phyloP scores from a whole-genome alignment of 2,797 vertebrate species.

The Eulemur coronatus region DNA sequence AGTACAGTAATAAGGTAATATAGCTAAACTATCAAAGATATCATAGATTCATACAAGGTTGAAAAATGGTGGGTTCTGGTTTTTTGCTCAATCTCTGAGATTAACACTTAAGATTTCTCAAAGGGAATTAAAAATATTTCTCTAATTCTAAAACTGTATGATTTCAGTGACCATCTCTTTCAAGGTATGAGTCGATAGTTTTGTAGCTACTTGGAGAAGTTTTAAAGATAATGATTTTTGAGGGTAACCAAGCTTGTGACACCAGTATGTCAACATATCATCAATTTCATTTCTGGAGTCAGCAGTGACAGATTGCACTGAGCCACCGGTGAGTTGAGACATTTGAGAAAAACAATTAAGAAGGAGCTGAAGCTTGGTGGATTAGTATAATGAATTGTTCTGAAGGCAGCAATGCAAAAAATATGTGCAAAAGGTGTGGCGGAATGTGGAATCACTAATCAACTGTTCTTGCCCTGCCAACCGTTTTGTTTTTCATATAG shows the following conservation, averaged over 20 bases:
- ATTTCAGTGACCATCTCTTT: neutral
- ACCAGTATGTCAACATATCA: neutral
- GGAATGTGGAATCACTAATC: neutral
- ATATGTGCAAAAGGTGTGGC: neutral
- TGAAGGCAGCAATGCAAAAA: neutral
- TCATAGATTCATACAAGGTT: neutral
- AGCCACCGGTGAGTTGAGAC: neutral
- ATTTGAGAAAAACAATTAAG: slow-evolving; percentile 52
- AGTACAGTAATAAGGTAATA: neutral
- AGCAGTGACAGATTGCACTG: neutral
- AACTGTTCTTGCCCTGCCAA: neutral
- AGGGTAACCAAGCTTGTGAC: neutral
- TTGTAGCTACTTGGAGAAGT: neutral
- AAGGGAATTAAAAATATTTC: neutral
- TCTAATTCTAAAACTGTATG: neutral
- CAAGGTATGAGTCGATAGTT: neutral
- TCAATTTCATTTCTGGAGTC: slow-evolving; percentile 3
- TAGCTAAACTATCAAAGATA: neutral
- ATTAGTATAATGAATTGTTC: slow-evolving; percentile 55
- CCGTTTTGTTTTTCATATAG: neutral
- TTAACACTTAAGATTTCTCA: neutral
- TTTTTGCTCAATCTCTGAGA: neutral
- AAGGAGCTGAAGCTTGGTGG: slow-evolving; percentile 33
- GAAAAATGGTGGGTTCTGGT: neutral
- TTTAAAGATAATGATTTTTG: slow-evolving; percentile 50